phyloP scores from a whole-genome alignment of 92 coral and sea anemone genomes.

The Umimayanthus kanabou region DNA sequence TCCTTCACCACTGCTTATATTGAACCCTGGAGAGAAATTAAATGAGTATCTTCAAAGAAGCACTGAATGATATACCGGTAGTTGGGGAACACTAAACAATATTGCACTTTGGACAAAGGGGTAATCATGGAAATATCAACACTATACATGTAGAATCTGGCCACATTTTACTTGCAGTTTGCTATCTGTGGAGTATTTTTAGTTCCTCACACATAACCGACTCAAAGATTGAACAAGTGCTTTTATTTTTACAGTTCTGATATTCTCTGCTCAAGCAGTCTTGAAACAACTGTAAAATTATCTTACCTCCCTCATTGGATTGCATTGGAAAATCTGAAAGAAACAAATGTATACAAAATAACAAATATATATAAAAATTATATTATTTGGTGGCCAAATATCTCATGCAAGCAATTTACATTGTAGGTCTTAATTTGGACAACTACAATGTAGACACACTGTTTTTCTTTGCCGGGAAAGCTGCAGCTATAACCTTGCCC shows the following conservation, averaged over 20 bases:
- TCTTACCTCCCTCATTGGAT: slow-evolving; percentile 94
- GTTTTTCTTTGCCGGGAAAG: too few relatives aligned
- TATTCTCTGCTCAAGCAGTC: too few relatives aligned
- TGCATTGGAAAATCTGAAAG: slow-evolving; percentile 88
- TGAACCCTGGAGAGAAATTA: slow-evolving; percentile 67
- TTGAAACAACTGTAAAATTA: background rate
- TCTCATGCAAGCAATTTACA: background rate
- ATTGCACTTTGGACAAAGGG: background rate
- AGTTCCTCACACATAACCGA: too few relatives aligned
- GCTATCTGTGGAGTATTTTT: too few relatives aligned
- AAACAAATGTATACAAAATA: background rate
- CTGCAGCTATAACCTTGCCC: background rate
- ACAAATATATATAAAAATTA: too few relatives aligned
- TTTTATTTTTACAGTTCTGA: too few relatives aligned
- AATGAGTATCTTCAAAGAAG: background rate
- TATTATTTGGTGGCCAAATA: too few relatives aligned
- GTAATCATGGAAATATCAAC: background rate
- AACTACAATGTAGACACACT: too few relatives aligned
- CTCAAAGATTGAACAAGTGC: too few relatives aligned
- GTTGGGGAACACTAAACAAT: background rate
- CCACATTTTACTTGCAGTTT: too few relatives aligned
- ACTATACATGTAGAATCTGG: background rate
- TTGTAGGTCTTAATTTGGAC: too few relatives aligned
- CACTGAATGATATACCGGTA: background rate
- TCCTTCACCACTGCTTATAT: slow-evolving; percentile 83